A percentile compares a stretch with the other conserved stretches of the same genome.
Conservation (phyloP, 2,888 invertebrate species). For the Sarcophaga rosellei region DNA sequence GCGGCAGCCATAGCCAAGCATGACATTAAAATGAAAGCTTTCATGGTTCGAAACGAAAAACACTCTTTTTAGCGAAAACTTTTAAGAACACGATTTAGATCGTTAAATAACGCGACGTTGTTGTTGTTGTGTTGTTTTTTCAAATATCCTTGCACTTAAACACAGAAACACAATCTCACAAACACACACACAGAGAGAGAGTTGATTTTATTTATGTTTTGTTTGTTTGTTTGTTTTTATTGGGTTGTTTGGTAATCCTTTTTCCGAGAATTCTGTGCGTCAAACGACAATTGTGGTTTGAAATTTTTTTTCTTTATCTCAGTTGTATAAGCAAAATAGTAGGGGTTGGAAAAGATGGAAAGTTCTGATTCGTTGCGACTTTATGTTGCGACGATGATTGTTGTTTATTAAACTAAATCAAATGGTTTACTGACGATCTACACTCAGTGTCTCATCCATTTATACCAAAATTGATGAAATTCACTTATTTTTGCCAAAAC, state of each 20-base stretch:
- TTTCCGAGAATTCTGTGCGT: constrained; percentile 55
- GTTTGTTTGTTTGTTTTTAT: too few species aligned
- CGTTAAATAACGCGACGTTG: constrained; percentile 48
- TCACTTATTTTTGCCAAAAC: constrained; percentile 63
- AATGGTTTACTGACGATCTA: constrained; percentile 81
- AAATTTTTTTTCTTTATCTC: constrained; percentile 37
- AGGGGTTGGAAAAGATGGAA: constrained; percentile 73
- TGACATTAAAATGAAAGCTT: constrained; percentile 81
- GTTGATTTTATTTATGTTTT: constrained; percentile 19
- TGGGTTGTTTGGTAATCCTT: constrained; percentile 57
- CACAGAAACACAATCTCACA: constrained; percentile 23
- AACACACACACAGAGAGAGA: constrained; percentile 35
- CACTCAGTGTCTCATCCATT: constrained; percentile 80
- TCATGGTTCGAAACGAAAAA: constrained; percentile 75
- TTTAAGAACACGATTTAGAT: constrained; percentile 45
- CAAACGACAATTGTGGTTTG: constrained; percentile 61
- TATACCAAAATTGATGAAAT: constrained; percentile 81
- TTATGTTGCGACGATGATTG: constrained; percentile 74
- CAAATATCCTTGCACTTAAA: constrained; percentile 52
- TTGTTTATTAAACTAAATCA: constrained; percentile 81
- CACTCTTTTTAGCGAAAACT: constrained; percentile 23
- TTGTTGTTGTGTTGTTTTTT: constrained; percentile 17
- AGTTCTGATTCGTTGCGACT: constrained; percentile 71
- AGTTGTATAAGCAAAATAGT: constrained; percentile 68
- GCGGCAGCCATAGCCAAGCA: constrained; percentile 81